Base-by-base conservation (phyloP, 2,888 invertebrate genomes). In the Peribatodes rhomboidaria region DNA sequence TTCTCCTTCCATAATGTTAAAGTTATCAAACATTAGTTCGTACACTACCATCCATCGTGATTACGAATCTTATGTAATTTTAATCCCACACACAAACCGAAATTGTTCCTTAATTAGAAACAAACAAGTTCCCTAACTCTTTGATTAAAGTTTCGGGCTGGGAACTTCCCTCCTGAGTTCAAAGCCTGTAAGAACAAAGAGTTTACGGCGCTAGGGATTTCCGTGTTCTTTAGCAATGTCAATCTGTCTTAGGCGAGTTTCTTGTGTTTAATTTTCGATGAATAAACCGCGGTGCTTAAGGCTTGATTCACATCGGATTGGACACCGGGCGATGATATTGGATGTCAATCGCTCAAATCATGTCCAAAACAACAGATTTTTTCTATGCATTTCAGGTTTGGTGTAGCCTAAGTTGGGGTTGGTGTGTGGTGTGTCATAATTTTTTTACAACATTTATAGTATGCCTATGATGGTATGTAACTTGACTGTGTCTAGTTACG, bases 21-120 rank as follows among this genome's bases (percentile, higher is more conserved):
- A n/a, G 20, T 1, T 16, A 20, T 4, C 13, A 22, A 13, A 33
- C 16, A 1, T 20, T 35, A 20, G 52, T 53, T 53, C 4, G n/a
- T 9, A 22, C 37, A 16, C 16, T 31, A 27, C 37, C 46, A 57
- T 59, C 41, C 7, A 52, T 65, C 52, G 41, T 46, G 52, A 65
- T 65, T 56, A 60, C 20, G 50, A 16, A 56, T 60, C 50, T 44
- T 60, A 39, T 52, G 60, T 52, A 55, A 46, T 60, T 56, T 61
- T 14, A 22, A 41, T 16, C 60, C 52, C 39, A 50, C 55, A 39
- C 60, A 56, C 52, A 50, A 60, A 56, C 56, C 46, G 22, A 60
- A 61, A 65, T 65, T 65, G 65, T 65, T 65, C 56, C 60, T 61
- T 65, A 61, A 65, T 61, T 65, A 61, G 60, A 65, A 65, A 65